Conservation (phyloP, 2,888 invertebrate species). For the Drosophila borealis region DNA sequence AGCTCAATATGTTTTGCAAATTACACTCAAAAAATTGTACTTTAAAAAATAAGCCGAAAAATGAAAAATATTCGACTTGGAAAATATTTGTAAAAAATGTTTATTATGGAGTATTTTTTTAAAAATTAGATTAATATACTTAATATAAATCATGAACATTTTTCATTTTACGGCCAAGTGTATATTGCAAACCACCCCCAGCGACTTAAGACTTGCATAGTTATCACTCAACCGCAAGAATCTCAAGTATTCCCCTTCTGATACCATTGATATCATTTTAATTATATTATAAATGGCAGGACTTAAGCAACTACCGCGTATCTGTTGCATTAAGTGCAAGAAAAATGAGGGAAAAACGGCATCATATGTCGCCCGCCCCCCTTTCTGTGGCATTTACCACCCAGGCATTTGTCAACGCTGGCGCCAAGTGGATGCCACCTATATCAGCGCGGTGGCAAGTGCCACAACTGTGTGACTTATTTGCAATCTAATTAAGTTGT, state of each 20-base stretch:
- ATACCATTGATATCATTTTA: slow-evolving; percentile 61
- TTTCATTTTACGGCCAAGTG: too few species aligned
- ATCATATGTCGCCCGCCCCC: slow-evolving; percentile 9
- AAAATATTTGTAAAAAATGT: too few species aligned
- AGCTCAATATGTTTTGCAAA: too few species aligned
- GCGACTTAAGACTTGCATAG: background rate
- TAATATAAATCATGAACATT: too few species aligned
- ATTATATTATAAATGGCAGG: slow-evolving; percentile 60
- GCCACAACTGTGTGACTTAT: slow-evolving; percentile 66
- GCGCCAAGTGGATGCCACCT: slow-evolving; percentile 62
- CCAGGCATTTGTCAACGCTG: slow-evolving; percentile 77
- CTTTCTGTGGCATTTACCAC: slow-evolving; percentile 57
- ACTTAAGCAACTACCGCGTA: slow-evolving; percentile 49
- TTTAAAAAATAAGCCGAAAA: too few species aligned
- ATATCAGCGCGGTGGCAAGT: slow-evolving; percentile 32
- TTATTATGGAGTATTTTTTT: too few species aligned
- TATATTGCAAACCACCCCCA: background rate
- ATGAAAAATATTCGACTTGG: too few species aligned
- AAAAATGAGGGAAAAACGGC: slow-evolving; percentile 23
- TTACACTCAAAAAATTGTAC: too few species aligned
- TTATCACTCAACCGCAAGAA: background rate
- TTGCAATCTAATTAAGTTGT: slow-evolving; percentile 76
- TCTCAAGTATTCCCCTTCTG: slow-evolving; percentile 21
- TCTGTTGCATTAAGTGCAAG: slow-evolving; percentile 1
- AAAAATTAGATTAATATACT: too few species aligned